Conservation (phyloP, 2,113 vertebrate species). For the Saimiri boliviensis region DNA sequence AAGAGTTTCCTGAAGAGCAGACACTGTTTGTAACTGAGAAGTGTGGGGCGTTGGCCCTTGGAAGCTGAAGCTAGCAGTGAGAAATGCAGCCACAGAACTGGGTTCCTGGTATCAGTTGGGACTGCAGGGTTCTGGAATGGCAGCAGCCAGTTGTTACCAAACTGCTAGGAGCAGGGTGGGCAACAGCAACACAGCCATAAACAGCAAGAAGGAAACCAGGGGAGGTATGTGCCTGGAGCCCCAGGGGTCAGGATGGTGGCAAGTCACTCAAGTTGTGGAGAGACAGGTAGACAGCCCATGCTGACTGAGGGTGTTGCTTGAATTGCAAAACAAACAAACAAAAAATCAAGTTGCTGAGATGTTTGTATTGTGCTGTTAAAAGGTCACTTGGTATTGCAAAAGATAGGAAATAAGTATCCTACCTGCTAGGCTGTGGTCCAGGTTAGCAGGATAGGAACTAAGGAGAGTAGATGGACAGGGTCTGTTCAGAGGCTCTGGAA, state of each 20-base stretch:
- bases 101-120: too few species aligned
- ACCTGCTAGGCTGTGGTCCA: too few species aligned
- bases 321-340: background rate
- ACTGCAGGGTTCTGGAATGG: too few species aligned
- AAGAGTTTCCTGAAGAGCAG: background rate
- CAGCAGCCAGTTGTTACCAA: background rate
- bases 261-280: background rate
- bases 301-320: too few species aligned
- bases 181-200: too few species aligned
- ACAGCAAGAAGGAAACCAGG: background rate
- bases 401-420: background rate
- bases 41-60: rapidly evolving
- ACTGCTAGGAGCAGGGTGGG: background rate
- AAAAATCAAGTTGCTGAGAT: background rate
- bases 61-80: background rate
- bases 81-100: background rate
- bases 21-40: background rate
- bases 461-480: background rate
- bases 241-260: rapidly evolving
- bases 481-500: background rate
- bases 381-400: background rate
- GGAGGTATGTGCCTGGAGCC: background rate
- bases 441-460: too few species aligned
- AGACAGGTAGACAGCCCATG: background rate
- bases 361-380: background rate